Evolutionary conservation across 2,797 vertebrate species (phyloP).

Genomic region (Pyrrhura leucotis): DNA sequence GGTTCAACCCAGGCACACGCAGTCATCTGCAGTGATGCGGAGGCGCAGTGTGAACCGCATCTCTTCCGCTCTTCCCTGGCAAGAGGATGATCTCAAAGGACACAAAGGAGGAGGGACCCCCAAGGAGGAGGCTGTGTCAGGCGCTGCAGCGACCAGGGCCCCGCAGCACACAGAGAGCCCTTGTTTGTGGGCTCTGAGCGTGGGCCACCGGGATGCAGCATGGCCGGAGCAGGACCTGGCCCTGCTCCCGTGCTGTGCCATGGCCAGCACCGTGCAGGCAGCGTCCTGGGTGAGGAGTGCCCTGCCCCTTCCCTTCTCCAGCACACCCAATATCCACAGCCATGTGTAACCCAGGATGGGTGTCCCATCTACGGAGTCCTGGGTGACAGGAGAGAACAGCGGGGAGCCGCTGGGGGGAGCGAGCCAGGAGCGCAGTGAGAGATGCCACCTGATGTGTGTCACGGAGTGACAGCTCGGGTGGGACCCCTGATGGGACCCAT

Average conservation of each 20-base stretch:
- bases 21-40: rapidly evolving
- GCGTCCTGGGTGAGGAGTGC: background rate
- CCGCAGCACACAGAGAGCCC: conserved; percentile 36
- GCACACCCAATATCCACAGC: rapidly evolving
- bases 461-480: background rate
- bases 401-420: rapidly evolving
- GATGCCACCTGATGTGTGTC: rapidly evolving
- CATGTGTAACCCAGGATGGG: rapidly evolving
- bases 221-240: background rate
- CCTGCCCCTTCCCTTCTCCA: background rate
- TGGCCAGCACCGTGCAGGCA: background rate
- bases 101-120: background rate
- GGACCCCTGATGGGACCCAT: rapidly evolving
- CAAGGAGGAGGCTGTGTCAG: conserved; percentile 18
- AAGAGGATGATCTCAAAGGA: background rate
- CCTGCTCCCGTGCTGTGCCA: background rate
- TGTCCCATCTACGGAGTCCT: rapidly evolving
- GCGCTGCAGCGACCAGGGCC: background rate
- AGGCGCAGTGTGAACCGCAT: rapidly evolving
- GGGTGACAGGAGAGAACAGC: background rate
- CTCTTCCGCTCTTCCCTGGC: rapidly evolving
- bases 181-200: conserved; percentile 9
- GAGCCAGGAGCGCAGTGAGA: rapidly evolving
- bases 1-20: rapidly evolving
- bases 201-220: background rate